These are phyloP conservation scores for Ectemnius lituratus DNA, from an alignment of 2,888 invertebrate genomes.

Conservation along the genomic window DNA sequence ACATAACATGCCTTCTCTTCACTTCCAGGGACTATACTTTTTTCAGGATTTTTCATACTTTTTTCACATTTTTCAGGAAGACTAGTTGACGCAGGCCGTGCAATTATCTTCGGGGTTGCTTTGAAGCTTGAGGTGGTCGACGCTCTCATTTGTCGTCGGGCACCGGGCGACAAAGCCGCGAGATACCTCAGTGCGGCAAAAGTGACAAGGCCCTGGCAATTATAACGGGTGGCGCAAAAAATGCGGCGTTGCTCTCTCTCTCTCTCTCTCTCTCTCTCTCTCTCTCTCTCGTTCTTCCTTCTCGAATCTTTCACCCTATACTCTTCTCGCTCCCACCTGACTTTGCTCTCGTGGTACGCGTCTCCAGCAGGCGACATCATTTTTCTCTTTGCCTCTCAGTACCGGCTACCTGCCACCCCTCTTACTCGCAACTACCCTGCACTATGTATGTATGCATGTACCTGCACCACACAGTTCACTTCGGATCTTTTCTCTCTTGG, in stretches of 20 bases:
- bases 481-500: not conserved
- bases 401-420: slow-evolving; percentile 9
- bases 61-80: too few species aligned
- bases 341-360: not conserved
- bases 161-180: slow-evolving; percentile 42
- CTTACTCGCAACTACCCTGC: not conserved
- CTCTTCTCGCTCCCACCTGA: slow-evolving; percentile 4
- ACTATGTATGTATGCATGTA: too few species aligned
- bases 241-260: slow-evolving; percentile 49
- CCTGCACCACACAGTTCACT: too few species aligned
- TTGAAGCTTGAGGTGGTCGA: slow-evolving; percentile 58
- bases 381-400: slow-evolving; percentile 2
- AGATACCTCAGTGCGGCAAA: slow-evolving; percentile 57
- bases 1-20: too few species aligned
- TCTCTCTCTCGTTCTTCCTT: slow-evolving; percentile 5
- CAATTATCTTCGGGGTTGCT: too few species aligned
- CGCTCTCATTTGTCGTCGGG: slow-evolving; percentile 49
- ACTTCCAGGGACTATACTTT: too few species aligned
- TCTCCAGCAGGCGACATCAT: not conserved
- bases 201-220: slow-evolving; percentile 65
- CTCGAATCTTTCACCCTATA: slow-evolving; percentile 36
- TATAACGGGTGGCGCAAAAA: slow-evolving; percentile 67
- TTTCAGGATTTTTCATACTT: too few species aligned
- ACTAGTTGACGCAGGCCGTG: too few species aligned
- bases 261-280: slow-evolving; percentile 2